Base-by-base conservation (phyloP, 2,888 invertebrate species). In the Parnassius mnemosyne region DNA sequence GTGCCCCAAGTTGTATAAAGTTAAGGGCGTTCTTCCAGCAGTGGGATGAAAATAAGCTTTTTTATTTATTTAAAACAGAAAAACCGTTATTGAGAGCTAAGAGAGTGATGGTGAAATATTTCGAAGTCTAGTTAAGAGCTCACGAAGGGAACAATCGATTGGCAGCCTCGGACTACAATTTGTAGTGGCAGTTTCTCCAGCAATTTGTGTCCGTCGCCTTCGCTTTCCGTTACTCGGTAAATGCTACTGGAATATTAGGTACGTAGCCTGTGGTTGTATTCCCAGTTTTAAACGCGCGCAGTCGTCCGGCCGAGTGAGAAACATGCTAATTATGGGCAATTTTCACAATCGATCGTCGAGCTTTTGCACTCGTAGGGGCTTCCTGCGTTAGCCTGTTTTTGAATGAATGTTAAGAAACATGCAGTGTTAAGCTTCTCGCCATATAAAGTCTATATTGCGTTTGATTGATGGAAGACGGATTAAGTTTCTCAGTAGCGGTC, bases 241-340 rank as follows among this genome's bases (percentile, higher is more conserved):
- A 90, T 80, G 91, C 91, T 91, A 91, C 91, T 87, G 91, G 87
- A 89, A 88, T 89, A 87, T 81, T 78, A 16, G 16, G 16, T 16
- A 78, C 83, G 80, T 80, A 83, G 83, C 81, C 87, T 84, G 87
- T 88, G 87, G 87, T 87, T 83, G 83, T 72, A 76, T 80, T 84
- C 82, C 83, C 85, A 83, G 77, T 84, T 84, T 89, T 83, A 87
- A 88, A 87, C 81, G 87, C 80, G 87, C 78, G 84, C 83, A 84
- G 79, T 84, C 80, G 81, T 83, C 83, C 83, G 76, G 78, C 78
- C 84, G 81, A 87, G 82, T 85, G 83, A 87, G 87, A 89, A 88
- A 86, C 87, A 86, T 82, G 83, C 86, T 91, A 91, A 91, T 91
- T 91, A 87, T 81, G 84, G 87, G 87, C 80, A 89, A 91, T 91